Evolutionary conservation across 2,797 vertebrate genomes (phyloP), one percentile per base, ranked within the genome.

Genomic region (Peromyscus attwateri): DNA sequence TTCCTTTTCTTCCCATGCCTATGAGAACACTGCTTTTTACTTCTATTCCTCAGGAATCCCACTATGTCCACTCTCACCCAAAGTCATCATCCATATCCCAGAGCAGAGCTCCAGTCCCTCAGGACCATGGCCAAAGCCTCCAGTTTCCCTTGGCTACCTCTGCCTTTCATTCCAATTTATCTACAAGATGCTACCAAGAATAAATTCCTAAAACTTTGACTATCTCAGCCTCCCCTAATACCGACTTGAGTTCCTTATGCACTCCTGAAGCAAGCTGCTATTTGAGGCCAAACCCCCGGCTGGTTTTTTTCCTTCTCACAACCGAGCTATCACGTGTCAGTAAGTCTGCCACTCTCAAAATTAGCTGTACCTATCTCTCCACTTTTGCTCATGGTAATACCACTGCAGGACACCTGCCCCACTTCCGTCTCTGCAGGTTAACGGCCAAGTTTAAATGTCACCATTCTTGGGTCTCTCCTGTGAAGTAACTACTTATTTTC

Each of bases 361-460:
- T 49, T 62, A 88, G 34, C 60, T 85, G 40, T 10, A 40, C 80
- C 79, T 92, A 90, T 64, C 81, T 92, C 90, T 52, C 71, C 49
- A 60, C 83, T 3, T 96, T 92, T 79, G n/a, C 62, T 88, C 64
- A 23, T 0, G 6, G 62, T 13, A 29, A 25, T 6, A 25, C 25
- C 55, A 21, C 40, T 34, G 43, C 3, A 10, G 46, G 57, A 70
- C 37, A 14, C 43, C 19, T 64, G 84, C 19, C 34, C 90, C 31
- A 49, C 64, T 46, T 71, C 92, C 60, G 60, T 31, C 82, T 95
- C 62, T 70, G 14, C 37, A 71, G 27, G 25, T 8, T 64, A 92
- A 88, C 77, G 34, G 88, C 17, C 40, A 75, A 40, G 43, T 79
- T 91, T 23, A 89, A 95, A 94, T 29, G 40, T 62, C 91, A 49